Evolutionary conservation across 92 coral and sea anemone genomes (phyloP).

Genomic region (Isaurus tuberculatus): DNA sequence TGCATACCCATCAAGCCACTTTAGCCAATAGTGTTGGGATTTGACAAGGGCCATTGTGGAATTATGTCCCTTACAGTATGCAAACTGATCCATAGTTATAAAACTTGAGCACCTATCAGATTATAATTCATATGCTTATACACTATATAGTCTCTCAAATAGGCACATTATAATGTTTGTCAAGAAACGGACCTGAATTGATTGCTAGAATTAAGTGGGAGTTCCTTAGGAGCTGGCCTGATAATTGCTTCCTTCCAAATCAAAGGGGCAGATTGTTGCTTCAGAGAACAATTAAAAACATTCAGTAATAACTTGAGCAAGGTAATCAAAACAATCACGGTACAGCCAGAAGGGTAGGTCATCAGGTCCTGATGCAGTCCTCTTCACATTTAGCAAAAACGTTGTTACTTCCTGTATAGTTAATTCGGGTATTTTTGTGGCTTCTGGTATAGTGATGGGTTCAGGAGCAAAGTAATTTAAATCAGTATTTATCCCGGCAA

Average conservation of each 20-base stretch:
- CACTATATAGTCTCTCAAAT: constrained; percentile 29
- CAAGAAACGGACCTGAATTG: constrained; percentile 50
- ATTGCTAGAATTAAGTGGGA: constrained; percentile 36
- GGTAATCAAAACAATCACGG: constrained; percentile 44
- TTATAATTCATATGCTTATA: background rate
- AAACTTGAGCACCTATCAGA: constrained; percentile 6
- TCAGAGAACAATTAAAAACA: constrained; percentile 63
- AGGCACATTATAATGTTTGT: constrained; percentile 55
- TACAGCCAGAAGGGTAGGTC: constrained; percentile 61
- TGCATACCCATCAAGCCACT: constrained; percentile 42
- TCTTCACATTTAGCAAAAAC: constrained; percentile 32
- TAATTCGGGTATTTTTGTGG: constrained; percentile 49
- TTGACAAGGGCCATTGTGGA: constrained; percentile 41
- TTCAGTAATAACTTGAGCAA: constrained; percentile 57
- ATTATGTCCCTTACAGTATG: constrained; percentile 48
- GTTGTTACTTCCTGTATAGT: constrained; percentile 29
- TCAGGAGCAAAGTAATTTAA: background rate
- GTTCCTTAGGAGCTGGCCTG: constrained; percentile 43
- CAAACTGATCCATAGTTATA: constrained; percentile 22
- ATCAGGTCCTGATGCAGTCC: constrained; percentile 61
- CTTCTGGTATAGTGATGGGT: constrained; percentile 49
- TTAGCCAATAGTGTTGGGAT: constrained; percentile 32
- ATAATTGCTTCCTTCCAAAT: constrained; percentile 50
- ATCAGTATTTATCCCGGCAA: no score
- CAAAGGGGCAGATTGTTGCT: constrained; percentile 48